Base-by-base conservation (phyloP, 2,888 invertebrate genomes). In the Eupithecia tripunctaria region DNA sequence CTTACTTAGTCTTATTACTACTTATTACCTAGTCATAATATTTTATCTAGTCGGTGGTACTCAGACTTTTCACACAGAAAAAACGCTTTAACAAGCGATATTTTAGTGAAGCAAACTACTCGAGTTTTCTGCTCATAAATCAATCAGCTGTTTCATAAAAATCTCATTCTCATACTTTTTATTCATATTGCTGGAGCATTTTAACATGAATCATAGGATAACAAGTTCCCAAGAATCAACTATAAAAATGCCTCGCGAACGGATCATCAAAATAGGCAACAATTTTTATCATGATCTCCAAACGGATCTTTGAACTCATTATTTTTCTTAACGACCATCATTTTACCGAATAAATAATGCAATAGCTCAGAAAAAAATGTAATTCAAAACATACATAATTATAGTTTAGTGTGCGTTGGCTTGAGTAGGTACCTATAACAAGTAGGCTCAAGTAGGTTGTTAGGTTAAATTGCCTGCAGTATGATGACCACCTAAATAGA, bases 301-400 rank as follows among this genome's bases (percentile, higher is more conserved):
- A 84, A 85, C 85, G 83, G 87, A 88, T 84, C 82, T 80, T 75
- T 75, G 71, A 81, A 80, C 80, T 84, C 81, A 84, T 85, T 83
- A 84, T 85, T 82, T 81, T 80, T 77, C 72, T 77, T 83, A 84
- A 84, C 87, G 81, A 84, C 80, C 80, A 83, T 82, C 80, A 84
- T 80, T 83, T 84, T 82, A 83, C 74, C 77, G 81, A 81, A 85
- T 86, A 86, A 84, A 87, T 87, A 85, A 87, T 87, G 83, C 85
- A 85, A 85, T 84, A 82, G 80, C 80, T 84, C 80, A 83, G 81
- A 87, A 85, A 84, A 43, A 80, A 78, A 80, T 76, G 80, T 84
- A 85, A 86, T 85, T 83, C 82, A 83, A 87, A 86, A 85, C 85
- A 81, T 78, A 82, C 79, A 82, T 89, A 89, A 89, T 89, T 87